These are phyloP conservation scores for Neolamprologus tretocephalus DNA, from an alignment of 2,113 vertebrate species.

Conservation along the genomic window DNA sequence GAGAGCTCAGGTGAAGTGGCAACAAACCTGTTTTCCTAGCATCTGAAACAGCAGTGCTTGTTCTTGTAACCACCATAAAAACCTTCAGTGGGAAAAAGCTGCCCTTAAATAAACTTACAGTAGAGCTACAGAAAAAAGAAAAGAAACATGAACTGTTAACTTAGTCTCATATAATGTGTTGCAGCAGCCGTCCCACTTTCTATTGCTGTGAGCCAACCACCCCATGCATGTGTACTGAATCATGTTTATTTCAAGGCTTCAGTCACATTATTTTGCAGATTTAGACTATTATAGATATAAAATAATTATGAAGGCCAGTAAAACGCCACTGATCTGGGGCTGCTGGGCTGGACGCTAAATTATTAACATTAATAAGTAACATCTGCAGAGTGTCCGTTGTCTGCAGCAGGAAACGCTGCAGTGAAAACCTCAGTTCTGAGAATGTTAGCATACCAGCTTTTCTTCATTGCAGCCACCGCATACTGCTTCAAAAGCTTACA, in stretches of 20 bases:
- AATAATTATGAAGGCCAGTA: not conserved
- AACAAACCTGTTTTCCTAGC: not conserved
- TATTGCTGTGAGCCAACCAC: not conserved
- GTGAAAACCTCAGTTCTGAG: not conserved
- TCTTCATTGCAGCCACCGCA: not conserved
- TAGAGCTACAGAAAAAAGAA: not conserved
- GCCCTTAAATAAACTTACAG: not conserved
- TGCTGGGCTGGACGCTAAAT: not conserved
- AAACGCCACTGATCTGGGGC: not conserved
- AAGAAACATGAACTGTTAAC: not conserved
- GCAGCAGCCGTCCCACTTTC: not conserved
- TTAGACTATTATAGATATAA: not conserved
- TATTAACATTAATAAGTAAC: not conserved
- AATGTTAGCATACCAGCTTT: not conserved
- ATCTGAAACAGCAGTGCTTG: rapidly evolving
- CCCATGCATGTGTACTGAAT: not conserved
- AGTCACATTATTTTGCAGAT: not conserved
- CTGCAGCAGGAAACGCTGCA: not conserved
- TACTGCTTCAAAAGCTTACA: not conserved
- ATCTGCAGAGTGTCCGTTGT: not conserved
- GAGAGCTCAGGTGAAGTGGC: not conserved
- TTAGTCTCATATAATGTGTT: not conserved
- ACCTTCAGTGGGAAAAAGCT: not conserved
- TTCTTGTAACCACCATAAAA: not conserved
- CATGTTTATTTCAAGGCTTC: not conserved